Conservation (phyloP, 2,113 vertebrate genomes). For the Dolichallabes microphthalmus region DNA sequence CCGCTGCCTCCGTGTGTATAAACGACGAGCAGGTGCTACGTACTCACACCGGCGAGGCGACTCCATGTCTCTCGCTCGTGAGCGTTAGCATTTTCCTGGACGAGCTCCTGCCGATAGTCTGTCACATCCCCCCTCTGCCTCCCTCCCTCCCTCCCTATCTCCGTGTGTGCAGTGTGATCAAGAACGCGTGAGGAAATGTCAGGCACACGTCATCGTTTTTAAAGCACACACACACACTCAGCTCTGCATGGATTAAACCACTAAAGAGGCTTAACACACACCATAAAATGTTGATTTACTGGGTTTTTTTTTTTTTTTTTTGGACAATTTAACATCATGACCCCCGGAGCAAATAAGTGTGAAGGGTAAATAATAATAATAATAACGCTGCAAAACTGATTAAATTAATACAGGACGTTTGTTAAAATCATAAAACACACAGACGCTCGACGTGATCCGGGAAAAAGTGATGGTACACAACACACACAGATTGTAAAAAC, state of each 20-base stretch:
- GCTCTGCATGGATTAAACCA: not conserved
- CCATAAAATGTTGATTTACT: not conserved
- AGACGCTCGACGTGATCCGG: not conserved
- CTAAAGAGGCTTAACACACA: not conserved
- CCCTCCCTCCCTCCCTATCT: slow-evolving; percentile 10
- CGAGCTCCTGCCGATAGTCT: slow-evolving; percentile 6
- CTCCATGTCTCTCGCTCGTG: slow-evolving; percentile 43
- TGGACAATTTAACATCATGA: not conserved
- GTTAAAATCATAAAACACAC: not conserved
- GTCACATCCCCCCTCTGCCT: not conserved
- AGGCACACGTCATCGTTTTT: slow-evolving; percentile 17
- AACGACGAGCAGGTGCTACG: slow-evolving; percentile 23
- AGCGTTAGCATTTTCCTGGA: slow-evolving; percentile 46
- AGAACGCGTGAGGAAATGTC: not conserved
- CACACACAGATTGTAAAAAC: not conserved
- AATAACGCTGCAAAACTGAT: too few species aligned
- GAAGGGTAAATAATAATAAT: too few species aligned
- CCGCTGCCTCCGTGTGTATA: not conserved
- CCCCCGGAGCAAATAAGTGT: not conserved
- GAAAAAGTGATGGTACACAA: not conserved
- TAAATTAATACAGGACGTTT: not conserved
- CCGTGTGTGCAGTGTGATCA: slow-evolving; percentile 2
- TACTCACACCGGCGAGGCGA: slow-evolving; percentile 48
- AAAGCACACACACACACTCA: not conserved
- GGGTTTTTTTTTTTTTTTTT: not conserved